Base-by-base conservation (phyloP, 2,113 vertebrate species). In the Dasyurus viverrinus region DNA sequence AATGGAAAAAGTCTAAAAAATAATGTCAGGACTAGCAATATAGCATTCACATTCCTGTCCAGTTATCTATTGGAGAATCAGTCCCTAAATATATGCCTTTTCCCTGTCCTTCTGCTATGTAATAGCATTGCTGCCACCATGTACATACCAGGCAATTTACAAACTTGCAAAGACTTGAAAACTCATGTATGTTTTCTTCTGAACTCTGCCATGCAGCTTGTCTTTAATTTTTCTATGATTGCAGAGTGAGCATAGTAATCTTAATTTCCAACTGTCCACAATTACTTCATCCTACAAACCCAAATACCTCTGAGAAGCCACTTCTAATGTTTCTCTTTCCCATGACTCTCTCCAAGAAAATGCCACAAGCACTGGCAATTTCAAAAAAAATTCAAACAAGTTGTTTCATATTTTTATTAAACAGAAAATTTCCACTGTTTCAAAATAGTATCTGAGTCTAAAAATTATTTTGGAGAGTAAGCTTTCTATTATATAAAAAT, bases 1-100 rank as follows among this genome's bases (percentile, higher is more conserved):
- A 97, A 96, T 94, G 94, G 97, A 97, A 98, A 98, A 96, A 93
- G 76, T 92, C 96, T 96, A 95, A 68, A 95, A 97, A 97, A 95
- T 90, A 97, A 54, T 47, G 93, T 48, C 97, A 96, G 25, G 95
- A 93, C 91, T 91, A 96, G 48, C 97, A 97, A 98, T 97, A 97
- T 1, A 97, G 94, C 91, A 94, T 92, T 12, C 95, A 53, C 93
- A 96, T 97, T 98, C 94, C 76, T 53, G 89, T 96, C 93, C 53
- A 97, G 94, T 97, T 97, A 98, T 57, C 92, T 97, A 90, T 47
- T 91, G 96, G 93, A 19, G 53, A 96, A 98, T 97, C 92, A 94
- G 90, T 93, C 93, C 57, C 94, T 94, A 98, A 97, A 57, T 68
- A 97, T 53, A 96, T 30, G 96, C 93, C 36, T 93, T 96, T 97